Evolutionary conservation across 2,797 vertebrate genomes (phyloP), one percentile per base, ranked within the genome.

Genomic region (Spheniscus humboldti): DNA sequence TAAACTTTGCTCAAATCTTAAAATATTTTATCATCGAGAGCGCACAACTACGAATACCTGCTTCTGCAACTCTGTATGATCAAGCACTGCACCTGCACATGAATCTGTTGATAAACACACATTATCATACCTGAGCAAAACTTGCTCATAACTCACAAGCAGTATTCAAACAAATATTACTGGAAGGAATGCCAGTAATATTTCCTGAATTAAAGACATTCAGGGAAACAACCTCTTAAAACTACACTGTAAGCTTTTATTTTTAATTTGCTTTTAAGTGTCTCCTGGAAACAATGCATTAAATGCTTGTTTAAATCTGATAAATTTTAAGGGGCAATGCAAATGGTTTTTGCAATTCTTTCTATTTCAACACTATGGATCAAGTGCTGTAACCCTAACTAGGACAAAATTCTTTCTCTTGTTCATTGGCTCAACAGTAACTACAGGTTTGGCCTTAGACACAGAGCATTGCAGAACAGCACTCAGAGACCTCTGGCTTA

Each of bases 301-400:
- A 83, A 87, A 90, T 30, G 39, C 12, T 25, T 88, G 13, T 72
- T 94, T 47, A 72, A 75, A 88, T 86, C 59, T 86, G 41, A 73
- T 72, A 43, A 4, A 83, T 88, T 92, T 84, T 73, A 90, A 92
- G 88, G 82, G 55, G 22, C 22, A 73, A 92, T 43, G 66, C 73
- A 90, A 96, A 91, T 63, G 7, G 6, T 75, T 97, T 96, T 69
- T 92, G 90, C 76, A 95, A 79, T 92, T 94, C 82, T 74, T 92
- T 92, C 77, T 75, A 28, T 94, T 95, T 96, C 90, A 3, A 88
- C 91, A 93, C 52, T 76, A 28, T 11, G 62, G 37, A 84, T 73
- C n/a, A 68, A 84, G 39, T 63, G 53, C 94, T 67, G 82, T 92
- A 94, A 90, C 73, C 9, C 11, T 72, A 80, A 72, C 37, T 57